Evolutionary conservation across 2,888 invertebrate genomes (phyloP).

Genomic region (Clivina fossor): DNA sequence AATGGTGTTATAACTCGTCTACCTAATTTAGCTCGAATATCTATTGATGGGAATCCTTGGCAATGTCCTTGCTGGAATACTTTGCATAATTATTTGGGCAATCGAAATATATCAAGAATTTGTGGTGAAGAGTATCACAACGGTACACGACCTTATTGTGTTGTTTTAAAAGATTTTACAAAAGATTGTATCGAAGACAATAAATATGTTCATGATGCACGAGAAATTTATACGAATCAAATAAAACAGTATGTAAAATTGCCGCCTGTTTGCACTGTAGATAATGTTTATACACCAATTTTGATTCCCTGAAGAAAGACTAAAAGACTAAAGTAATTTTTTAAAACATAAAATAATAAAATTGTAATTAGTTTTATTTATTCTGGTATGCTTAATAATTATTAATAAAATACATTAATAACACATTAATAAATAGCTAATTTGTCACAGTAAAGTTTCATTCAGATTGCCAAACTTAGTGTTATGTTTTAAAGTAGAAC

Average conservation of each 20-base stretch:
- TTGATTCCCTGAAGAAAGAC: constrained; percentile 6
- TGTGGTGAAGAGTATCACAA: constrained; percentile 13
- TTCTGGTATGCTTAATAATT: no score
- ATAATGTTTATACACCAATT: constrained; percentile 12
- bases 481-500: no score
- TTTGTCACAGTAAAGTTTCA: no score
- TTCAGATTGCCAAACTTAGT: no score
- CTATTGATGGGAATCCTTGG: constrained; percentile 69
- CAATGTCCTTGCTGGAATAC: constrained; percentile 53
- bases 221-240: constrained; percentile 7
- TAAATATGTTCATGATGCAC: constrained; percentile 20
- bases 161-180: constrained; percentile 12
- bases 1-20: constrained; percentile 54
- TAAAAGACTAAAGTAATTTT: no score
- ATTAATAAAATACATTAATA: no score
- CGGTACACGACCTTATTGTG: constrained; percentile 25
- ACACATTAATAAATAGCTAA: no score
- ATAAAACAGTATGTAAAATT: constrained; percentile 15
- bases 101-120: constrained; percentile 4
- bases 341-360: no score
- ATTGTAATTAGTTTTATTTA: no score
- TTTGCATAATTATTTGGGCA: constrained; percentile 11
- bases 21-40: constrained; percentile 54
- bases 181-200: constrained; percentile 25
- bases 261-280: constrained; percentile 28